These are phyloP conservation scores for Leucosticte australis DNA, from an alignment of 2,113 vertebrate genomes.

Conservation along the genomic window DNA sequence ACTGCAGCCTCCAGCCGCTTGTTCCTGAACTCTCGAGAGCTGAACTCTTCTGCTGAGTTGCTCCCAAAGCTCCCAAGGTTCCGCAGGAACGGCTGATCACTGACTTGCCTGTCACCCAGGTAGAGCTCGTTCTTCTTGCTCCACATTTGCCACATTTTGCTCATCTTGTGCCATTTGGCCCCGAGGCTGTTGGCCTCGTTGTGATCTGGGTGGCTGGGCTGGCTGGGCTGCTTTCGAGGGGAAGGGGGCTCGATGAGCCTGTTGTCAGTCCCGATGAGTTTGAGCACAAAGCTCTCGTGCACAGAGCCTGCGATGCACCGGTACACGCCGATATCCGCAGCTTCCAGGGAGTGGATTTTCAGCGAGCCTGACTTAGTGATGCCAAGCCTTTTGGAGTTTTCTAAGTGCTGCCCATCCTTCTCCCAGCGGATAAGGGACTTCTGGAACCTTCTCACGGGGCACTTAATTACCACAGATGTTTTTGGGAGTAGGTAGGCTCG, in stretches of 20 bases:
- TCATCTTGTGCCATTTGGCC: slow-evolving; percentile 76
- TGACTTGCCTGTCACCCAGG: slow-evolving; percentile 57
- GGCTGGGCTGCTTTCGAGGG: neutral
- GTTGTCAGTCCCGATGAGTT: slow-evolving; percentile 84
- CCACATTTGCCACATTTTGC: slow-evolving; percentile 76
- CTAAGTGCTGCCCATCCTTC: slow-evolving; percentile 79
- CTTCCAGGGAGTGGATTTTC: slow-evolving; percentile 81
- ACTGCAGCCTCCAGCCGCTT: slow-evolving; percentile 66
- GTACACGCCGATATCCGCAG: slow-evolving; percentile 81
- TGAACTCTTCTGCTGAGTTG: slow-evolving; percentile 40
- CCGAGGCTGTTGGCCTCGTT: slow-evolving; percentile 69
- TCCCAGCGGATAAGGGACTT: slow-evolving; percentile 87
- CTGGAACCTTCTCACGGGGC: slow-evolving; percentile 83
- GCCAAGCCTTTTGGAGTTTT: slow-evolving; percentile 77
- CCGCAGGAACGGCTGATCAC: slow-evolving; percentile 51
- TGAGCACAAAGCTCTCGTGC: slow-evolving; percentile 79
- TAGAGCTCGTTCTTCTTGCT: slow-evolving; percentile 75
- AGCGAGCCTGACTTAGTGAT: slow-evolving; percentile 85
- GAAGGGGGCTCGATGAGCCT: slow-evolving; percentile 72
- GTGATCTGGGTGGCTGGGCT: neutral
- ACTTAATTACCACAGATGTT: slow-evolving; percentile 87
- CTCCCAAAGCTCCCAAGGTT: slow-evolving; percentile 48
- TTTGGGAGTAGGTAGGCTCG: slow-evolving; percentile 89
- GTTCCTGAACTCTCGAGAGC: slow-evolving; percentile 44
- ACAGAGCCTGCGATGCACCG: slow-evolving; percentile 80